Evolutionary conservation across 2,113 vertebrate species (phyloP), one percentile per base, ranked within the genome.

Genomic region (Ptilonorhynchus violaceus): DNA sequence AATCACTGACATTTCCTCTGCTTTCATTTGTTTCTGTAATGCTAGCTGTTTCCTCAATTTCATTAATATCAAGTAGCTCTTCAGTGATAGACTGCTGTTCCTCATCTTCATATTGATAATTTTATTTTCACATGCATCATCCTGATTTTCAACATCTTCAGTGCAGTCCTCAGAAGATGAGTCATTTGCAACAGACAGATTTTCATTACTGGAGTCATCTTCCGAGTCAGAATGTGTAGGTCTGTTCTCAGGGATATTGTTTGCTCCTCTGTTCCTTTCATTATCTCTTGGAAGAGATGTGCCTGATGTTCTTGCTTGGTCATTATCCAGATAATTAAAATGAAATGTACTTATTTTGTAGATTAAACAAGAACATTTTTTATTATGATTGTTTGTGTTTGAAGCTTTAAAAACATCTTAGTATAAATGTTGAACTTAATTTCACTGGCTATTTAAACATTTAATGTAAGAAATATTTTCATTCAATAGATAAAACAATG

Each of bases 261-360:
- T 98, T 97, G 97, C 92, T 97, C 79, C 97, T 97, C 96, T 97
- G 95, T 96, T 97, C 91, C 95, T 98, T 98, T 98, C 97, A 98
- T 98, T 98, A 98, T 97, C 94, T 97, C 95, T 92, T 97, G 87
- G 95, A 98, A 98, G 88, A 96, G 96, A 98, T 98, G 97, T 98
- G 98, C 97, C 97, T 96, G 95, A 97, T 97, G 92, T 94, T 96
- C 97, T 98, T 94, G 89, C 95, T 97, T 97, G 95, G 97, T 97
- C 97, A 98, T 98, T 98, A 98, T 90, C 96, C 78, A 97, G 97
- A 96, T 98, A 98, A 98, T 98, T 98, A 98, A 98, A 98, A 98
- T 98, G 97, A 98, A 98, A 98, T 97, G 97, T 97, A 97, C 96
- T 98, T 98, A 98, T 98, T 98, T 98, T 98, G 95, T 96, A 97